Conservation (phyloP, 2,797 vertebrate species). For the Sarcophilus harrisii region DNA sequence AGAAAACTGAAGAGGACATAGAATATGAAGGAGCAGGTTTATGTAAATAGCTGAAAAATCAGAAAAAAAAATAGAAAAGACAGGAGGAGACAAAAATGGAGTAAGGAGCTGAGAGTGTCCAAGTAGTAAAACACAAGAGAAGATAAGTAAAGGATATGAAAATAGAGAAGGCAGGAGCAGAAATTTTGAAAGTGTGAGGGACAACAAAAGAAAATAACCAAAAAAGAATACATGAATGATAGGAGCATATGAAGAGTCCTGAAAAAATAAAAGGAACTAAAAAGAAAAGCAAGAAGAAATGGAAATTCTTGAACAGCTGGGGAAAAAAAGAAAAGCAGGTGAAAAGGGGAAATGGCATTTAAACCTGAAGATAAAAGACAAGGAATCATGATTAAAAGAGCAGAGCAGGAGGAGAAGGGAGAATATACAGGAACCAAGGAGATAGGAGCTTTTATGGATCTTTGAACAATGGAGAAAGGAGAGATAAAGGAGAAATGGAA, state of each 20-base stretch:
- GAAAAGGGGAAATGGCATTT: background rate
- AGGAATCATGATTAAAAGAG: background rate
- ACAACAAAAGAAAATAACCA: background rate
- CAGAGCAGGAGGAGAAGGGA: background rate
- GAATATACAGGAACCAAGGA: background rate
- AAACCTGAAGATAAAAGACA: background rate
- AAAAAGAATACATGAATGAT: background rate
- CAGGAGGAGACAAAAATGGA: background rate
- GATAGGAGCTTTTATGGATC: background rate
- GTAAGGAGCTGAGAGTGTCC: background rate
- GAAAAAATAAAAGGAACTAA: background rate
- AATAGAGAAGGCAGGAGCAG: background rate
- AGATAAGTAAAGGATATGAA: background rate
- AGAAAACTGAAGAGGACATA: background rate
- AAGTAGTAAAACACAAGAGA: background rate
- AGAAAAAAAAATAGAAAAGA: background rate
- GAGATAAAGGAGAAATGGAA: background rate
- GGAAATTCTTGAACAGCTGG: background rate
- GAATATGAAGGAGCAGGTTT: background rate
- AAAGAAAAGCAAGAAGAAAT: background rate
- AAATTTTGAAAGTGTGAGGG: background rate
- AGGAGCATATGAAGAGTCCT: background rate
- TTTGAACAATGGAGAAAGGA: background rate
- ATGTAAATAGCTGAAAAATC: background rate
- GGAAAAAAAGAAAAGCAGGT: background rate